Evolutionary conservation across 2,797 vertebrate genomes (phyloP), one percentile per base, ranked within the genome.

Genomic region (Hippocampus kuda): DNA sequence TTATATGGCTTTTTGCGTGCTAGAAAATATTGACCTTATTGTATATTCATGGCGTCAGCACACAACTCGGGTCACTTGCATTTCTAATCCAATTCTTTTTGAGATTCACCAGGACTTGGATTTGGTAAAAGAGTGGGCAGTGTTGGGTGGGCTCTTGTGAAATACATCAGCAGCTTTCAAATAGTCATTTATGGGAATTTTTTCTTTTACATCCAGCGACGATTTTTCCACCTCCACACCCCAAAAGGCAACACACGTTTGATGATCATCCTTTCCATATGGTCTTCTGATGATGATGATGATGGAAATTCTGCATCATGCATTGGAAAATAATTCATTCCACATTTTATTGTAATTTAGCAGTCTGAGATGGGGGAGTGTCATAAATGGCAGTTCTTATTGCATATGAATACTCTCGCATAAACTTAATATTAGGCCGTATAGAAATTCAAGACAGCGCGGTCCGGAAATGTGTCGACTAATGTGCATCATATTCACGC

Each of bases 241-340:
- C 78, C 20, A 38, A 77, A 61, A 83, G 68, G 61, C 67, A 70
- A 67, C 51, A 54, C 71, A 66, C 62, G 54, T 38, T 1, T 46
- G 59, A 71, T 68, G 57, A 57, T 69, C 41, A 66, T 62, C 67
- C 64, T 62, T 56, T 68, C 59, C 71, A 79, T 49, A 64, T 10
- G 1, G 66, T 66, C 68, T 51, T 68, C 67, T 76, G 76, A 41
- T 71, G 64, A 70, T 63, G 22, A 41, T 76, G 76, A 68, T 63
- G 22, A 41, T 71, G 64, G 83, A 83, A 87, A 84, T 68, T 79
- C 79, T 72, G 70, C 74, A 72, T 81, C 80, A 65, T 77, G 65
- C 65, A 69, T 74, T 76, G 82, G 83, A 85, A 86, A 85, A 83
- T 79, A 71, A 81, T 73, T 84, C 77, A 57, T 78, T 78, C 78